phyloP scores from a whole-genome alignment of 1,140 invertebrate genomes.

The Yoshiicerus persimilis region DNA sequence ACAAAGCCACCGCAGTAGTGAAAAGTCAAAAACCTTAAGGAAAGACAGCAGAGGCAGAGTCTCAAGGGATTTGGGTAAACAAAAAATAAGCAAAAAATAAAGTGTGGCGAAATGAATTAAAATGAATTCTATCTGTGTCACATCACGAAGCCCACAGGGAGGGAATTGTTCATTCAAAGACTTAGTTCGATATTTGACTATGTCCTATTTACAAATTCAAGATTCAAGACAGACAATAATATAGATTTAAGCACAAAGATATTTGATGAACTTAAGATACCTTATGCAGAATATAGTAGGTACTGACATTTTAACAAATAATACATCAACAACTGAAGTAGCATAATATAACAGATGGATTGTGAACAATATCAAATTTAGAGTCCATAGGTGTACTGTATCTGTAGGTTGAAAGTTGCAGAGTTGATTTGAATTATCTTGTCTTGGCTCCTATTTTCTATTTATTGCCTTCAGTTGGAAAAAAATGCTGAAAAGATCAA shows the following conservation, averaged over 20 bases:
- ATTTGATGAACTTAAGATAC: neutral
- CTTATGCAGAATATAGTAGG: no score
- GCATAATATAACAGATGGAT: neutral
- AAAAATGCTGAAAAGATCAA: neutral
- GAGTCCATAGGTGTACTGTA: neutral
- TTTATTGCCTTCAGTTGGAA: neutral
- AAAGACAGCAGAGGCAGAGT: no score
- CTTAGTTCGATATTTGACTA: neutral
- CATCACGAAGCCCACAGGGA: constrained; percentile 5
- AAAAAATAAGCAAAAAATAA: neutral
- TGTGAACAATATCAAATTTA: neutral
- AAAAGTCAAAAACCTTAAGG: neutral
- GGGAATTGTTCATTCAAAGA: neutral
- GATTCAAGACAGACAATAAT: no score
- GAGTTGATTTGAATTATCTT: neutral
- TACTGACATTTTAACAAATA: no score
- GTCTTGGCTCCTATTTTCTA: neutral
- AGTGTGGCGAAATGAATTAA: neutral
- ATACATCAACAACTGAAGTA: neutral
- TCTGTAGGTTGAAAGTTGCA: neutral
- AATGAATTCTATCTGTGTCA: constrained; percentile 5
- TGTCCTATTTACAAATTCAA: neutral
- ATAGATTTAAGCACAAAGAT: neutral
- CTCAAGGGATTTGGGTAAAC: neutral
- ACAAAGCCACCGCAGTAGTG: neutral